Conservation (phyloP, 2,888 invertebrate species). For the Spisula solida region DNA sequence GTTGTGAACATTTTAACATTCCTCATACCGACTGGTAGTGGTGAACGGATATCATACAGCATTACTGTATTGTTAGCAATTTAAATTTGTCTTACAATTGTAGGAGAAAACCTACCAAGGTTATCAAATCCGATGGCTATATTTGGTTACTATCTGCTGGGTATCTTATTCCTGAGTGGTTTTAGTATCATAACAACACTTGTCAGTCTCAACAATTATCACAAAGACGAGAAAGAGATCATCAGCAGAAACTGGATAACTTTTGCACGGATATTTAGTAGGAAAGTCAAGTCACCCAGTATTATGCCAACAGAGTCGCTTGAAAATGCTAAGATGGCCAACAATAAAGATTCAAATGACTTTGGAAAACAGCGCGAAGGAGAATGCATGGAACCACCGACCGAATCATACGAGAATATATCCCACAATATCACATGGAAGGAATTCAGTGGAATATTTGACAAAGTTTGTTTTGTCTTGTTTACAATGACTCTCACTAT, state of each 20-base stretch:
- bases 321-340: background rate
- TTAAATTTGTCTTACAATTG: constrained; percentile 70
- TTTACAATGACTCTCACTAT: background rate
- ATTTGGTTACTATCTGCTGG: constrained; percentile 67
- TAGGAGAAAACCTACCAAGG: constrained; percentile 66
- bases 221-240: background rate
- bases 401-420: too few species aligned
- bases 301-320: background rate
- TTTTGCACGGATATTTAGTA: background rate
- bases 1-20: constrained; percentile 67
- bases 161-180: constrained; percentile 57
- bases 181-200: background rate
- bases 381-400: background rate
- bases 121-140: constrained; percentile 68
- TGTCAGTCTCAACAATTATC: background rate
- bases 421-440: background rate
- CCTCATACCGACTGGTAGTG: constrained; percentile 65
- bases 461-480: background rate
- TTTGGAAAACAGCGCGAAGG: too few species aligned
- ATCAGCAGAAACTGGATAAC: background rate
- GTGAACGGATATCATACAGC: constrained; percentile 65
- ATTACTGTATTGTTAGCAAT: constrained; percentile 70
- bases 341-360: background rate
- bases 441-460: background rate
- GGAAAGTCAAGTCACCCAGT: background rate